phyloP scores from a whole-genome alignment of 1,140 invertebrate species.

The Triops cancriformis region DNA sequence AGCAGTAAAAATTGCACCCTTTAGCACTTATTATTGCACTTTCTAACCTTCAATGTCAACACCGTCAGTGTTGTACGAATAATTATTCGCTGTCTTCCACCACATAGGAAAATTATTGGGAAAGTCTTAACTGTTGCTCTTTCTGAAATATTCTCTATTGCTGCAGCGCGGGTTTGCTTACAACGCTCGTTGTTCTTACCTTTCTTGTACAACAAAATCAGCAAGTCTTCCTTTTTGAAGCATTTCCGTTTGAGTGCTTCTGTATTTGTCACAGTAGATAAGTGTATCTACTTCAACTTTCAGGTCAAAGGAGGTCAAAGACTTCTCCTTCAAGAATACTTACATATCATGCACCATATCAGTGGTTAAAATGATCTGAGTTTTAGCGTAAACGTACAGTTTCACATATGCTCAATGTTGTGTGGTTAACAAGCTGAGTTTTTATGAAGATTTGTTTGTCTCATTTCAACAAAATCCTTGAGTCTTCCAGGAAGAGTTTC shows the following conservation, averaged over 20 bases:
- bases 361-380: neutral
- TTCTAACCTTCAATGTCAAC: too few species aligned
- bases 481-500: neutral
- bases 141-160: neutral
- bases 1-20: neutral
- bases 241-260: too few species aligned
- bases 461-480: neutral
- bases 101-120: neutral
- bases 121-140: neutral
- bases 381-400: neutral
- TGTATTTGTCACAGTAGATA: neutral
- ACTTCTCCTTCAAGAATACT: neutral
- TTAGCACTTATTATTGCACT: neutral
- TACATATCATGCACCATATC: conserved; percentile 12
- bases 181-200: neutral
- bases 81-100: neutral
- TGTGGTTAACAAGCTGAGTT: conserved; percentile 6
- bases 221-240: too few species aligned
- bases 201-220: too few species aligned
- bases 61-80: neutral
- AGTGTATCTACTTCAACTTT: neutral
- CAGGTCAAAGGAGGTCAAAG: neutral
- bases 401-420: conserved; percentile 17
- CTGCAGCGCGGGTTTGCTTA: neutral
- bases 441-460: neutral